Percentiles rank a stretch among this genome's conserved stretches.
Conservation (phyloP, 2,888 invertebrate species). For the Eristalinus aeneus region DNA sequence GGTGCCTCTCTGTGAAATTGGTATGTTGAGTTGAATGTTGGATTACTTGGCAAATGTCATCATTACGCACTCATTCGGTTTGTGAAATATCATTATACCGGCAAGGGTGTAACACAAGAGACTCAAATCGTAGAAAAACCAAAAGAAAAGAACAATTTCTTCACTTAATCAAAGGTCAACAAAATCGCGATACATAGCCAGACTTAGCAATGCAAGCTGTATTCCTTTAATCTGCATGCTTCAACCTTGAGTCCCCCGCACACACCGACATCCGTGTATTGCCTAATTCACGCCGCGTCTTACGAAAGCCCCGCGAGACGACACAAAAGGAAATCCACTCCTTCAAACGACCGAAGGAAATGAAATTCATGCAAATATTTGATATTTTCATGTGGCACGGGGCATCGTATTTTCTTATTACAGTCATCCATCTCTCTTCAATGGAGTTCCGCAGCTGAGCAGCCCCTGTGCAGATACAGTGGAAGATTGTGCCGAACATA, state of each 20-base stretch:
- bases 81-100: too few species aligned
- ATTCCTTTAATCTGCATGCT: neutral
- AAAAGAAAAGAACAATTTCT: neutral
- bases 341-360: neutral
- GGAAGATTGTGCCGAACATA: constrained; percentile 8
- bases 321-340: neutral
- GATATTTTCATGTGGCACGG: constrained; percentile 9
- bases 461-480: neutral
- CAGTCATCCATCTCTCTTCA: constrained; percentile 2
- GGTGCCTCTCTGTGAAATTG: too few species aligned
- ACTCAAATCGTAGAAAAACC: too few species aligned
- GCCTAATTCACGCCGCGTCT: neutral
- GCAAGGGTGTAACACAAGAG: too few species aligned
- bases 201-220: neutral
- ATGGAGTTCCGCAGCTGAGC: constrained; percentile 18
- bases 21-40: too few species aligned
- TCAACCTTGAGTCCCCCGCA: neutral
- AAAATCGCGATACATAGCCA: neutral
- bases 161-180: neutral
- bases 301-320: neutral
- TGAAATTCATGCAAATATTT: constrained; percentile 36
- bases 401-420: constrained; percentile 23
- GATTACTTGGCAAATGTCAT: too few species aligned
- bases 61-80: too few species aligned
- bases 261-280: neutral